These are phyloP conservation scores for Apocrypta bakeri DNA, from an alignment of 1,140 invertebrate species.

Conservation along the genomic window DNA sequence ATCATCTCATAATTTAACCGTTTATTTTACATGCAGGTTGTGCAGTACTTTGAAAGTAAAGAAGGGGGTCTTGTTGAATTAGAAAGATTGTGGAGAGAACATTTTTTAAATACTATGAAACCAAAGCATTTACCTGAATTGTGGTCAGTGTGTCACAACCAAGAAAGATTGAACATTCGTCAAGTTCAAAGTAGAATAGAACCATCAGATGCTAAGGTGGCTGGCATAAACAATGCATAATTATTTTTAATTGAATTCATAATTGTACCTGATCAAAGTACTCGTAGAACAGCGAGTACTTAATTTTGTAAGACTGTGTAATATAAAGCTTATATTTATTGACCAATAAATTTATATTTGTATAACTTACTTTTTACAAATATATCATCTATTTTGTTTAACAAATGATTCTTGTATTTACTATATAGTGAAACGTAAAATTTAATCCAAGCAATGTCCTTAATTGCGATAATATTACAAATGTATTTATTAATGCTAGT, in stretches of 20 bases:
- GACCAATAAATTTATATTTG: constrained; percentile 52
- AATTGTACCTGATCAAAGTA: constrained; percentile 59
- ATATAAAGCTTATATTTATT: constrained; percentile 53
- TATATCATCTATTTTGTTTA: constrained; percentile 31
- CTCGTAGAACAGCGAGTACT: constrained; percentile 68
- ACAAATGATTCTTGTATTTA: not conserved
- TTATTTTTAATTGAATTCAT: constrained; percentile 47
- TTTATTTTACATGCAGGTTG: constrained; percentile 74
- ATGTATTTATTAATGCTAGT: constrained; percentile 37
- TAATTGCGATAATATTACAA: not conserved
- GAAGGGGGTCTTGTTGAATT: constrained; percentile 80
- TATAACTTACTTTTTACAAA: constrained; percentile 47
- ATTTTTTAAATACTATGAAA: constrained; percentile 85
- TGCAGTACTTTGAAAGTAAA: constrained; percentile 76
- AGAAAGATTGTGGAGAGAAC: constrained; percentile 85
- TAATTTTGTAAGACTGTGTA: constrained; percentile 56
- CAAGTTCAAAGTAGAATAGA: constrained; percentile 68
- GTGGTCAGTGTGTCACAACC: constrained; percentile 86
- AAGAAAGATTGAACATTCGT: constrained; percentile 72
- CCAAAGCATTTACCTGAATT: constrained; percentile 82
- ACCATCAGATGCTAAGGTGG: constrained; percentile 66
- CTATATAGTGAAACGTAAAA: constrained; percentile 18
- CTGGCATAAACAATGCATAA: constrained; percentile 60
- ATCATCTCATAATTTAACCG: constrained; percentile 50
- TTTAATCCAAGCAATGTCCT: constrained; percentile 45